These are phyloP conservation scores for Mycetomoellerius zeteki DNA, from an alignment of 1,140 invertebrate genomes.

Conservation along the genomic window DNA sequence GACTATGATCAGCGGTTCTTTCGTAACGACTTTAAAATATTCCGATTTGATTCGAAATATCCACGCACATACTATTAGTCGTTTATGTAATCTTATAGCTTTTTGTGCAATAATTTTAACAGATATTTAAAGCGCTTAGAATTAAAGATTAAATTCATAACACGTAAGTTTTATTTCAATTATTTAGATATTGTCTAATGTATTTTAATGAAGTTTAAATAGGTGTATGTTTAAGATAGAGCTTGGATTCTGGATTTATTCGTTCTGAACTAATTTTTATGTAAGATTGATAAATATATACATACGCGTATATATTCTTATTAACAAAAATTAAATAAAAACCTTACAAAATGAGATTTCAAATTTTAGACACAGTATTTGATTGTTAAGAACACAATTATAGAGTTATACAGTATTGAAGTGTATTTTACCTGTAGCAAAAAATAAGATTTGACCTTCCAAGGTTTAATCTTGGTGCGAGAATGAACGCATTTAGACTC, in stretches of 20 bases:
- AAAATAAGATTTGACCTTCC: conserved; percentile 10
- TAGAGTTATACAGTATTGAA: background rate
- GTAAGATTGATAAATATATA: background rate
- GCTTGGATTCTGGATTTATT: background rate
- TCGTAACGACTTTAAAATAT: background rate
- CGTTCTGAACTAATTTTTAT: background rate
- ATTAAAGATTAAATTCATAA: background rate
- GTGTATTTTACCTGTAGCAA: background rate
- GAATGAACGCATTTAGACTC: conserved; percentile 47
- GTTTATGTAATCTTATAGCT: background rate
- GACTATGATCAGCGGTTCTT: background rate
- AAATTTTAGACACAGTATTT: background rate
- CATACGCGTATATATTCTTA: background rate
- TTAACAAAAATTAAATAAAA: background rate
- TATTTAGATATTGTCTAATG: background rate
- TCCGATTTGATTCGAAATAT: conserved; percentile 6
- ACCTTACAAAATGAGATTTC: background rate
- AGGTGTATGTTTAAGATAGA: background rate
- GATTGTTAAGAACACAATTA: background rate
- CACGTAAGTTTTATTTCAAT: background rate
- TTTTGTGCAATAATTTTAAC: background rate
- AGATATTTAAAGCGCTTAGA: background rate
- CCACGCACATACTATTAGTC: background rate
- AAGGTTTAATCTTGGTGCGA: conserved; percentile 43
- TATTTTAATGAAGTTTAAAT: background rate